Conservation (phyloP, 2,113 vertebrate genomes). For the Oostethus manadensis region DNA sequence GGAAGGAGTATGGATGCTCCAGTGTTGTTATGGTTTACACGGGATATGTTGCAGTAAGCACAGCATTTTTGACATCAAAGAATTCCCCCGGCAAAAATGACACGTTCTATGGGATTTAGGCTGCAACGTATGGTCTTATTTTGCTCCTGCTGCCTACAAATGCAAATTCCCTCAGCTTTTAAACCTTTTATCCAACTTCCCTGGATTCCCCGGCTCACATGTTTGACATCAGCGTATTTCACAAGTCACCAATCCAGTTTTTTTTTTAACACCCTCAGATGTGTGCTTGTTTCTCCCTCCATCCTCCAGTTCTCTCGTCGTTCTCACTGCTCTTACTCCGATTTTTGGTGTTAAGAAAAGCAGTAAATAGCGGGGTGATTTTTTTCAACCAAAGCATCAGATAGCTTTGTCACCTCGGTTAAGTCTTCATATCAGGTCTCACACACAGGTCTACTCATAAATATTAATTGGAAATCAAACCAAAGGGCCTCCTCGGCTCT, state of each 20-base stretch:
- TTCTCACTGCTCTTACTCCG: slow-evolving; percentile 9
- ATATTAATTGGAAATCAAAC: slow-evolving; percentile 64
- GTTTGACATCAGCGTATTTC: slow-evolving; percentile 42
- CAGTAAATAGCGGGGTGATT: slow-evolving; percentile 39
- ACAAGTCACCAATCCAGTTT: slow-evolving; percentile 34
- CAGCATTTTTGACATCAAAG: slow-evolving; percentile 54
- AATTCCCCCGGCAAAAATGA: slow-evolving; percentile 29
- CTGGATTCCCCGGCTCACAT: slow-evolving; percentile 27
- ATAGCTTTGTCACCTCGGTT: slow-evolving; percentile 49
- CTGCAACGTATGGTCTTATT: slow-evolving; percentile 39
- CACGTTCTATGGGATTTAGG: slow-evolving; percentile 47
- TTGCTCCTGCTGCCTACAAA: slow-evolving; percentile 39
- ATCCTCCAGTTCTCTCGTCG: background rate
- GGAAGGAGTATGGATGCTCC: slow-evolving; percentile 11
- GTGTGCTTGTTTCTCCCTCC: slow-evolving; percentile 5
- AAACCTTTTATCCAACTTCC: slow-evolving; percentile 53
- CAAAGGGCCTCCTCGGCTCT: slow-evolving; percentile 40
- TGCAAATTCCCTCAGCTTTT: slow-evolving; percentile 51
- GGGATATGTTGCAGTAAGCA: slow-evolving; percentile 40
- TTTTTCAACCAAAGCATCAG: slow-evolving; percentile 45
- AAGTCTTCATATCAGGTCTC: slow-evolving; percentile 46
- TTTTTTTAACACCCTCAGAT: slow-evolving; percentile 31
- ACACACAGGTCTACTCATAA: slow-evolving; percentile 47
- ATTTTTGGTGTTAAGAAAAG: slow-evolving; percentile 20
- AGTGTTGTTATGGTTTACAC: slow-evolving; percentile 53